Base-by-base conservation (phyloP, 2,797 vertebrate species). In the Sparus aurata region DNA sequence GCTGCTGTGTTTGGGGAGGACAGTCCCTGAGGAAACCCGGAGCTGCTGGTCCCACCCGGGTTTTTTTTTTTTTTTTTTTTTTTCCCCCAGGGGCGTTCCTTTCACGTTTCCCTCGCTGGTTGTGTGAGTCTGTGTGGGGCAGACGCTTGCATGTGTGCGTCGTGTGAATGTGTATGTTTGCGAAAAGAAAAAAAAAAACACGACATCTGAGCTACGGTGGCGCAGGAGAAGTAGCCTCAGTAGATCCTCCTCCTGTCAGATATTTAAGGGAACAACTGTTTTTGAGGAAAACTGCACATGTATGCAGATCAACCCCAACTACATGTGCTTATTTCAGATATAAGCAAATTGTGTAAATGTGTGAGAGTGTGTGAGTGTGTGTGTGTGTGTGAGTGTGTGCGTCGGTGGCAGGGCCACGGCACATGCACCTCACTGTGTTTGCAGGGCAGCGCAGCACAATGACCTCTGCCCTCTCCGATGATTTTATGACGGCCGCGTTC, bases 31-130 rank as follows among this genome's bases (percentile, higher is more conserved):
- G 75, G 75, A 54, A 54, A 85, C 85, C 77, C 45, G 75, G 85
- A 93, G 93, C 87, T 93, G 94, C 94, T 94, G 94, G 93, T 93
- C 83, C 81, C 79, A 76, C 87, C 79, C 22, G 47, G 1, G 73
- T 25, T 25, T 25, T 25, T 25, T 1, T 34, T 34, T 89, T 30
- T 88, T 91, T 85, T 25, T 25, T 25, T 25, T 25, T 25, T 25
- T 25, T n/a, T n/a, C n/a, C n/a, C n/a, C n/a, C 30, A 74, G 69
- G 34, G 75, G 65, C 82, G 75, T 30, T 66, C 54, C 53, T 46
- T 64, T 47, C 50, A 64, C 73, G 46, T 70, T 50, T 75, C 53
- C 43, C 59, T 64, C 27, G 62, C 58, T 82, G 50, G 13, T 58
- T 68, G 54, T 61, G 23, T 64, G 47, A 0, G 45, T 58, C n/a